Evolutionary conservation across 1,140 invertebrate genomes (phyloP), one percentile per base, ranked within the genome.

Genomic region (Leucophenga varia): DNA sequence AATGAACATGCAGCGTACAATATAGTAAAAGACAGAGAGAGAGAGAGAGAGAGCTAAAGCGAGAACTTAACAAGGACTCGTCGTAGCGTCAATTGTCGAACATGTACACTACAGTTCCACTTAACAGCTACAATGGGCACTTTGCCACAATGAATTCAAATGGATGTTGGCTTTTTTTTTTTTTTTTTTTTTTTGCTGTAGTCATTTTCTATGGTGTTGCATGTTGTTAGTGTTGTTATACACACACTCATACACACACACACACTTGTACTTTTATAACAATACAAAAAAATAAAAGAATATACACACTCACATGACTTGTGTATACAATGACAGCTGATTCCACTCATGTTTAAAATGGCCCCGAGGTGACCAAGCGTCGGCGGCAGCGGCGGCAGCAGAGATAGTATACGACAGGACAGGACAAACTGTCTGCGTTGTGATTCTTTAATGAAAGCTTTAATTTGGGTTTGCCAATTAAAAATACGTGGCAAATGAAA

Each of bases 61-160:
- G n/a, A n/a, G n/a, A n/a, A n/a, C n/a, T n/a, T n/a, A n/a, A n/a
- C n/a, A 60, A 61, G 61, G 59, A 63, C 55, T 51, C 49, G 30
- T 41, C 51, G 53, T 14, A 49, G 53, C 63, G 65, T 69, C 65
- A 69, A 69, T 69, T 70, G 65, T 70, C 65, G 65, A 70, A 70
- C 61, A 70, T 70, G 65, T 65, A 61, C 65, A 61, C 65, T 70
- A 64, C 65, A 70, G 65, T 69, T 69, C 61, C 65, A 69, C 65
- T 69, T 69, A 69, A 67, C 65, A 70, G 65, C 65, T 69, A 70
- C 65, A 69, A 61, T 69, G 65, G 61, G 61, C 65, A 70, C 65
- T 69, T 69, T 65, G 65, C 65, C 61, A 61, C 59, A 69, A 70
- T 69, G 61, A 69, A 64, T 64, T 67, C 63, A 67, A 67, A 67